A percentile compares a stretch with the other conserved stretches of the same genome.
phyloP scores from a whole-genome alignment of 1,140 invertebrate species.

The Drosophila malerkotliana region DNA sequence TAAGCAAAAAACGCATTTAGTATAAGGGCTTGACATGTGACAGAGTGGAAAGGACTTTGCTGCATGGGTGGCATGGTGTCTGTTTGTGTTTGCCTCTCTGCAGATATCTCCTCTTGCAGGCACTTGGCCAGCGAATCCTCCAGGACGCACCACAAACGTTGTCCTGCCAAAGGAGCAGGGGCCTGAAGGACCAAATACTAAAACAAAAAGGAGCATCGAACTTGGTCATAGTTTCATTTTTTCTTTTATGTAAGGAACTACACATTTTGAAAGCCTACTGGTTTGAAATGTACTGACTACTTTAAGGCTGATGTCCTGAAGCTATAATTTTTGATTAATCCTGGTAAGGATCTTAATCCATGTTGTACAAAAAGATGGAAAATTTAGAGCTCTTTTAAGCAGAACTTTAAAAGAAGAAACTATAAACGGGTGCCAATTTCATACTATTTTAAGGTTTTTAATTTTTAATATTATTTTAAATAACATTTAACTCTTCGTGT shows the following conservation, averaged over 20 bases:
- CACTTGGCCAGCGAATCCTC: slow-evolving; percentile 42
- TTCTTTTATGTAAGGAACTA: no score
- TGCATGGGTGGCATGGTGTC: not conserved
- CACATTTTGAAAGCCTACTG: not conserved
- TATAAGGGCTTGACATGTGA: slow-evolving; percentile 67
- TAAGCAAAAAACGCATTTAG: slow-evolving; percentile 78
- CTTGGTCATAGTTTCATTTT: slow-evolving; percentile 42
- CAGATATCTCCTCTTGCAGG: slow-evolving; percentile 51
- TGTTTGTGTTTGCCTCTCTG: slow-evolving; percentile 51
- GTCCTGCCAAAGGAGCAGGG: slow-evolving; percentile 19
- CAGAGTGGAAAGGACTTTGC: slow-evolving; percentile 35
- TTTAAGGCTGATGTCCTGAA: slow-evolving; percentile 13
- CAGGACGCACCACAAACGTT: slow-evolving; percentile 4
- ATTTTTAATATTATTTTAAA: no score
- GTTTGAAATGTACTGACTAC: not conserved
- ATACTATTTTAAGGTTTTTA: no score
- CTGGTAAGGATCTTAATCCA: slow-evolving; percentile 15
- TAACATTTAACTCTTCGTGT: no score
- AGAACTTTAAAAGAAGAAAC: no score
- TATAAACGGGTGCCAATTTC: no score
- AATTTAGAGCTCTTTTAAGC: not conserved
- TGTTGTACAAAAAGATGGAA: not conserved
- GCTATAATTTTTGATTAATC: slow-evolving; percentile 12
- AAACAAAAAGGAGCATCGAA: slow-evolving; percentile 37
- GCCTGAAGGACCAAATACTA: not conserved